phyloP scores from a whole-genome alignment of 1,140 invertebrate genomes.

The Eurosta solidaginis region DNA sequence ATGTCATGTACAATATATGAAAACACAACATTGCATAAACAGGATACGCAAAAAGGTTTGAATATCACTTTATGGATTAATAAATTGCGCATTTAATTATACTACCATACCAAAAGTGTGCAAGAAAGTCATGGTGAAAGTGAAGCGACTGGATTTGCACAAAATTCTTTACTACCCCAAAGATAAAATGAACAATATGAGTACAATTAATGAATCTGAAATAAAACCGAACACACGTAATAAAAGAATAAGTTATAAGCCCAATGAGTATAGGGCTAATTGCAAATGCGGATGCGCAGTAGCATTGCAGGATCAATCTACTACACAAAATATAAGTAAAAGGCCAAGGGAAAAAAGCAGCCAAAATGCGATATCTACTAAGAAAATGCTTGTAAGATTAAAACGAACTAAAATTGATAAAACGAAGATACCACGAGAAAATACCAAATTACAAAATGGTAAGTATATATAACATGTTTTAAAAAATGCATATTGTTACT shows the following conservation, averaged over 20 bases:
- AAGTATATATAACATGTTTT: neutral
- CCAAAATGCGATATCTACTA: neutral
- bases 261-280: neutral
- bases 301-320: conserved; percentile 1
- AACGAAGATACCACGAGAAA: neutral
- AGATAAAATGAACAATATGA: neutral
- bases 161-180: too few species aligned
- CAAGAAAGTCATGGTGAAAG: neutral
- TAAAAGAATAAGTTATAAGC: neutral
- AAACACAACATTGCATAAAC: too few species aligned
- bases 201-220: too few species aligned
- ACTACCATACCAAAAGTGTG: too few species aligned
- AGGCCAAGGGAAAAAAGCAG: neutral
- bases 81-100: too few species aligned
- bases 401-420: neutral
- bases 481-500: neutral
- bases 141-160: neutral
- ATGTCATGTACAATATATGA: too few species aligned
- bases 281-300: neutral
- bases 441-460: neutral
- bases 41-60: too few species aligned
- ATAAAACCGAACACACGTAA: neutral
- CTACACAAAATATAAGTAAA: neutral
- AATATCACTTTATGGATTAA: too few species aligned
- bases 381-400: neutral